Percentiles rank a stretch among this genome's conserved stretches.
phyloP scores from a whole-genome alignment of 1,140 invertebrate genomes.

The Papilio polyxenes region DNA sequence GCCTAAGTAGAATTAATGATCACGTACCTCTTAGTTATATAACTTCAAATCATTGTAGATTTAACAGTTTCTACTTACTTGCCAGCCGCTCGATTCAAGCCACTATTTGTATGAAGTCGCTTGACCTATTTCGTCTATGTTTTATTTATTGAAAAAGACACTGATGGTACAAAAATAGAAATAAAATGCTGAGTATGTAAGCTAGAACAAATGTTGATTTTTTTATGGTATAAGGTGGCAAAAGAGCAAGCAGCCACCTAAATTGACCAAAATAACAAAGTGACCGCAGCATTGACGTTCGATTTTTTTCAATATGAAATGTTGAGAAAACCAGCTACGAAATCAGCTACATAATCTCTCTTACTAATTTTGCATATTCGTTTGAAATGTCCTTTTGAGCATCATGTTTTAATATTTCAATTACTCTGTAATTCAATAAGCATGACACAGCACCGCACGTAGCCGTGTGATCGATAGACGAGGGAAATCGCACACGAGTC shows the following conservation, averaged over 20 bases:
- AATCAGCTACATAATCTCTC: neutral
- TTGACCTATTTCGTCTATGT: too few relatives aligned
- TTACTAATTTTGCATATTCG: neutral
- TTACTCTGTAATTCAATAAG: conserved; percentile 28
- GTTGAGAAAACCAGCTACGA: neutral
- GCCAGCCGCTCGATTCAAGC: neutral
- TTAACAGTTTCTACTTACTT: neutral
- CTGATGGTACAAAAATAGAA: too few relatives aligned
- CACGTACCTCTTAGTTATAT: neutral
- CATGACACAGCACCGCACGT: conserved; percentile 19
- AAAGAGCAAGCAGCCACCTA: too few relatives aligned
- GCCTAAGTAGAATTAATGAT: neutral
- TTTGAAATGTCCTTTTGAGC: neutral
- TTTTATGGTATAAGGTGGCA: too few relatives aligned
- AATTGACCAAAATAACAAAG: too few relatives aligned
- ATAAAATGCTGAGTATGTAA: too few relatives aligned
- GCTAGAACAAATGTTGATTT: too few relatives aligned
- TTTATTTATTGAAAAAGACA: too few relatives aligned
- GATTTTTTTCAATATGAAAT: neutral
- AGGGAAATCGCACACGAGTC: conserved; percentile 35
- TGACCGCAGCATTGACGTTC: too few relatives aligned
- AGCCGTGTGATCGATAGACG: conserved; percentile 29
- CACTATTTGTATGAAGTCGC: neutral
- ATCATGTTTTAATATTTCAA: conserved; percentile 13
- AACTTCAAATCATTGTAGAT: neutral